Conservation (phyloP, 2,113 vertebrate species). For the Cochlearius cochlearius region DNA sequence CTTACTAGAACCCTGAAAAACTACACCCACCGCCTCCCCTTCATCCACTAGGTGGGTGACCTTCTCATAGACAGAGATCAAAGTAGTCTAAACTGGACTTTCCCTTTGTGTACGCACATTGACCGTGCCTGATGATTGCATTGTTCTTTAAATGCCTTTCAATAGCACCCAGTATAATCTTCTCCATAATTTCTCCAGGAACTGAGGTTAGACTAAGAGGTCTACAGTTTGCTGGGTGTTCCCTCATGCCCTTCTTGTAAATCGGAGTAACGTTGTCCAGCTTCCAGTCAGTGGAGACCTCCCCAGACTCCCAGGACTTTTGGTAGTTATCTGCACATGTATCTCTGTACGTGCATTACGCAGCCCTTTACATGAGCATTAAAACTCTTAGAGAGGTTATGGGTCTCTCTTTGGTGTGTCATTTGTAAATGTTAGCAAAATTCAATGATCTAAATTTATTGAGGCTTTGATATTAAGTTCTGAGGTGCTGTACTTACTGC, state of each 20-base stretch:
- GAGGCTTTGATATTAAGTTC: neutral
- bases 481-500: neutral
- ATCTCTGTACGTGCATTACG: neutral
- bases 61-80: neutral
- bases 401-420: neutral
- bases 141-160: neutral
- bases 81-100: neutral
- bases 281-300: neutral
- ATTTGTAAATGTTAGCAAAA: neutral
- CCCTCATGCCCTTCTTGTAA: neutral
- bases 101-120: neutral
- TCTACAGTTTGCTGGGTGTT: neutral
- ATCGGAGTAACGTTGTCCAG: neutral
- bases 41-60: neutral
- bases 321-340: neutral
- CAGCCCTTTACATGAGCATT: neutral
- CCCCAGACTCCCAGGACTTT: neutral
- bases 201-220: neutral
- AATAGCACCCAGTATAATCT: neutral
- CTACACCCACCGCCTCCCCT: neutral
- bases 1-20: neutral
- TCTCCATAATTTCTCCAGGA: neutral
- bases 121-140: neutral
- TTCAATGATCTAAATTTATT: neutral
- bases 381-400: neutral